Conservation (phyloP, 2,113 vertebrate genomes). For the Gadus macrocephalus region DNA sequence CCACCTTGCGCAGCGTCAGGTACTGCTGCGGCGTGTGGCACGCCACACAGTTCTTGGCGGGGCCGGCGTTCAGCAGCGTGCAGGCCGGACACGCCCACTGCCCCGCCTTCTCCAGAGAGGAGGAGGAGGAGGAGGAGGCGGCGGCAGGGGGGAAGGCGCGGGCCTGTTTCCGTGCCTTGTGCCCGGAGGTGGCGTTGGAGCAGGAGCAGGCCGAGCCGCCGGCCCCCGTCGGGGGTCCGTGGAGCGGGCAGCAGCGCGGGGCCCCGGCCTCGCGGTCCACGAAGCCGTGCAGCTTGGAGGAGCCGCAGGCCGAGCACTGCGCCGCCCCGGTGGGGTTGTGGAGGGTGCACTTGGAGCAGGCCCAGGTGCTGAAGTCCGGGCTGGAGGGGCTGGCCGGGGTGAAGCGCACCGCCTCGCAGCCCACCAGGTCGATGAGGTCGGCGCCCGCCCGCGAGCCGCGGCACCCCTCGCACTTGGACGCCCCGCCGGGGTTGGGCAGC, state of each 20-base stretch:
- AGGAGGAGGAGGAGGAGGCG: conserved; percentile 45
- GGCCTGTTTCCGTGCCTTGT: conserved; percentile 71
- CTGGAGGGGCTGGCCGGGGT: conserved; percentile 90
- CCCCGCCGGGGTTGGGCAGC: conserved; percentile 46
- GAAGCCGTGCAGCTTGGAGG: conserved; percentile 95
- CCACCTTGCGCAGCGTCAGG: conserved; percentile 76
- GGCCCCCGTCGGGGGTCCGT: conserved; percentile 54
- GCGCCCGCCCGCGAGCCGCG: conserved; percentile 59
- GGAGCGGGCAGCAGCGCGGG: conserved; percentile 71
- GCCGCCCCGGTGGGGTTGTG: conserved; percentile 82
- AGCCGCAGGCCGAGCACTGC: conserved; percentile 86
- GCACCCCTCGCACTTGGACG: conserved; percentile 75
- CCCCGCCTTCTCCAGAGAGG: conserved; percentile 17
- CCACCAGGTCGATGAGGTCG: conserved; percentile 84
- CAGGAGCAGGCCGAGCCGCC: conserved; percentile 45
- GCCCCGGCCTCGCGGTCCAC: conserved; percentile 80
- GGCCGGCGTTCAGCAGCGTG: conserved; percentile 85
- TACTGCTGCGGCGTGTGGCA: conserved; percentile 94
- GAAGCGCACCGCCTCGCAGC: conserved; percentile 84
- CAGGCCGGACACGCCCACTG: conserved; percentile 94
- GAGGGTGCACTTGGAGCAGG: conserved; percentile 91
- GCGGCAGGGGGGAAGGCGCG: conserved; percentile 63
- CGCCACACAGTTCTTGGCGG: conserved; percentile 85
- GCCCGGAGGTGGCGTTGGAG: conserved; percentile 45
- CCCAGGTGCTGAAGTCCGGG: conserved; percentile 93